Evolutionary conservation across 2,888 invertebrate species (phyloP).

Genomic region (Cybosia mesomella): DNA sequence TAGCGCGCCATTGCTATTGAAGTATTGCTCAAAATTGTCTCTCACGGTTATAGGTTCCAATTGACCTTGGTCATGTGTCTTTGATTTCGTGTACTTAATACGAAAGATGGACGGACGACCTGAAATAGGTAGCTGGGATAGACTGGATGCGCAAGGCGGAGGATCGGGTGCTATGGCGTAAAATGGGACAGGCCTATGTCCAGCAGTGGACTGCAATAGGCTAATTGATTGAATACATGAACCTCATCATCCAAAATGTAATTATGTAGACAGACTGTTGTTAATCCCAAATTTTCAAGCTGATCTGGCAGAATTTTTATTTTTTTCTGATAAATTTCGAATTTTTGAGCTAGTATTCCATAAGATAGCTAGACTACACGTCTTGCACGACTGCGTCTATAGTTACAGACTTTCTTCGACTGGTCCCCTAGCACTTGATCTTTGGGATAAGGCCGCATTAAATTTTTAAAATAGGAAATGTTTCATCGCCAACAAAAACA

Average conservation of each 20-base stretch:
- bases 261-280: conserved; percentile 7
- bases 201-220: too few species aligned
- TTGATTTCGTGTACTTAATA: conserved; percentile 8
- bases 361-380: conserved; percentile 1
- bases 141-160: too few species aligned
- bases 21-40: conserved; percentile 6
- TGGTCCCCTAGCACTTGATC: conserved; percentile 10
- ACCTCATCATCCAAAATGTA: conserved; percentile 6
- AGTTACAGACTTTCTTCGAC: conserved; percentile 9
- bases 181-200: too few species aligned
- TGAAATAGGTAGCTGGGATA: too few species aligned
- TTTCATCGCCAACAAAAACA: conserved; percentile 12
- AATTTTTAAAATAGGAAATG: conserved; percentile 9
- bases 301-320: background rate
- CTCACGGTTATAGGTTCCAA: conserved; percentile 11
- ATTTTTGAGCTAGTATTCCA: background rate
- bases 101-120: too few species aligned
- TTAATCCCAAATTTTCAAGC: conserved; percentile 5
- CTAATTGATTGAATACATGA: too few species aligned
- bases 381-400: conserved; percentile 9
- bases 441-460: conserved; percentile 15
- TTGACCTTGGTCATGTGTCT: conserved; percentile 5
- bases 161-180: too few species aligned
- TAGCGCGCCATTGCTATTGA: background rate
- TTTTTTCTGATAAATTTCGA: background rate